A percentile compares a stretch with the other conserved stretches of the same genome.
phyloP scores from a whole-genome alignment of 2,888 invertebrate species.

The Mesochorus sp. region DNA sequence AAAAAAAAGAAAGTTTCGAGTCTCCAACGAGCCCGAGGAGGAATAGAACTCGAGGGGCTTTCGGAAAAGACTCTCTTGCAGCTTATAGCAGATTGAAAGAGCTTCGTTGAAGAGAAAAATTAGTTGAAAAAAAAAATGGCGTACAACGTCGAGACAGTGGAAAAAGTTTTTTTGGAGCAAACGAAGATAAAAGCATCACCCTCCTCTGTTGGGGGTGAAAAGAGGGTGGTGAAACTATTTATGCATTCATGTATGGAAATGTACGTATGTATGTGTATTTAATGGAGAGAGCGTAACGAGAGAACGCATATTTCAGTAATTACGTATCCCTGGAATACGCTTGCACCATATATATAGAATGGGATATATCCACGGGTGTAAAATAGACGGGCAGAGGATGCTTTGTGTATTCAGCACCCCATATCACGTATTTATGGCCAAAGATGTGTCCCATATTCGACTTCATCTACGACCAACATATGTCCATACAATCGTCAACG shows the following conservation, averaged over 20 bases:
- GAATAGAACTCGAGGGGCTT: no score
- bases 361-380: neutral
- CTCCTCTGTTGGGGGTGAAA: neutral
- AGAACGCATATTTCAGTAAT: conserved; percentile 27
- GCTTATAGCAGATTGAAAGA: neutral
- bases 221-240: conserved; percentile 2
- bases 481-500: no score
- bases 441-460: no score
- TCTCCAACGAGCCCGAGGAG: no score
- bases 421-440: no score
- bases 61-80: neutral
- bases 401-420: neutral
- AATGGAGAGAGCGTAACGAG: neutral
- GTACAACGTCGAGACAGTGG: neutral
- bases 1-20: no score
- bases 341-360: conserved; percentile 12
- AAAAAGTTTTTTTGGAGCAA: conserved; percentile 1
- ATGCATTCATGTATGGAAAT: conserved; percentile 26
- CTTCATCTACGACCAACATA: no score
- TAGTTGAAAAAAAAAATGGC: conserved; percentile 6
- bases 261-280: conserved; percentile 1
- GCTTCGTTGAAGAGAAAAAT: neutral
- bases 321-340: conserved; percentile 35
- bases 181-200: conserved; percentile 1
- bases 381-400: conserved; percentile 7